These are phyloP conservation scores for Dicentrarchus labrax DNA, from an alignment of 2,113 vertebrate genomes.

Conservation along the genomic window DNA sequence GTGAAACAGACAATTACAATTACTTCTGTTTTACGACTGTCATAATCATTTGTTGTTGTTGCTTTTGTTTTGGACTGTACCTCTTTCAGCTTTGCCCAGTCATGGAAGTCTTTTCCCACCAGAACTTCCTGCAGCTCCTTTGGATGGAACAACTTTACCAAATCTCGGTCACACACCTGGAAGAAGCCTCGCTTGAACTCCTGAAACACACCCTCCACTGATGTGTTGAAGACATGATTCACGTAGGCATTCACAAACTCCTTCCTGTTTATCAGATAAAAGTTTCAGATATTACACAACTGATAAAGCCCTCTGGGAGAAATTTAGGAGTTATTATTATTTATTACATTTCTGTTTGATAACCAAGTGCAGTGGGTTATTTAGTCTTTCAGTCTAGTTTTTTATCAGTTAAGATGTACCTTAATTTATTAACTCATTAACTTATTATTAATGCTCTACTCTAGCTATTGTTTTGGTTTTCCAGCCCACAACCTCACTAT, in stretches of 20 bases:
- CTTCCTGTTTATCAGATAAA: constrained; percentile 66
- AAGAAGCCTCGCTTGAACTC: constrained; percentile 89
- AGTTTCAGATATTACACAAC: neutral
- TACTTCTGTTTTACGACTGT: neutral
- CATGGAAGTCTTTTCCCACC: constrained; percentile 81
- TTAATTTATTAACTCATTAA: no score
- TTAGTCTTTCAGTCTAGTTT: no score
- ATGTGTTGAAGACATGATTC: constrained; percentile 84
- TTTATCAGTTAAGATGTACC: no score
- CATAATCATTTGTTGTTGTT: neutral
- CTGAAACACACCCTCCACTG: constrained; percentile 82
- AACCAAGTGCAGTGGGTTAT: no score
- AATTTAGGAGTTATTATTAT: no score
- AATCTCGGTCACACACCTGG: constrained; percentile 76
- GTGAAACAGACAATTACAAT: neutral
- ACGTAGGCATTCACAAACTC: constrained; percentile 85
- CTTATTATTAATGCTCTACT: no score
- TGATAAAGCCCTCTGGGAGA: neutral
- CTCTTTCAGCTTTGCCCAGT: constrained; percentile 85
- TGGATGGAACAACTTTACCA: constrained; percentile 83
- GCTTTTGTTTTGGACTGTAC: constrained; percentile 56
- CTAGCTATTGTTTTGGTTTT: no score
- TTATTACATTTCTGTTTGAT: no score
- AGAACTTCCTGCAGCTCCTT: constrained; percentile 84
- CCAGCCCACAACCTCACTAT: no score